Conservation (phyloP, 2,113 vertebrate species). For the Acanthochromis polyacanthus region DNA sequence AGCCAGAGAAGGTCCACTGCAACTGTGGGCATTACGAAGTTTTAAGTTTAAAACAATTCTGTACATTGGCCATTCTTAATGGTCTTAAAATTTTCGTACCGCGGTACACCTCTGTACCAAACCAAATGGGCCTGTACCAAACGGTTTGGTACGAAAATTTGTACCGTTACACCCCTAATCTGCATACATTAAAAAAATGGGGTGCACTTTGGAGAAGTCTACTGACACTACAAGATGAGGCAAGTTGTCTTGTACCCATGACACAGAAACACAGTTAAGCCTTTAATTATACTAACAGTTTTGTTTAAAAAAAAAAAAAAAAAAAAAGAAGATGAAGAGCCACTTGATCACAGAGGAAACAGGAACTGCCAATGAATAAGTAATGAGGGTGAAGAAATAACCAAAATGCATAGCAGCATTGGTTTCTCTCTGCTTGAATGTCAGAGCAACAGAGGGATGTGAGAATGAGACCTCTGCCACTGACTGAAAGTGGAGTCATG, state of each 20-base stretch:
- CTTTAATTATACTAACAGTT: neutral
- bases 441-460: neutral
- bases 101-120: too few species aligned
- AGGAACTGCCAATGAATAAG: neutral
- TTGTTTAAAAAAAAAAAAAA: neutral
- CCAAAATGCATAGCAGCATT: neutral
- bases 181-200: neutral
- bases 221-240: slow-evolving; percentile 9
- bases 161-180: too few species aligned
- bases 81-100: too few species aligned
- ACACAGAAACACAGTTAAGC: neutral
- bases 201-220: neutral
- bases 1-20: too few species aligned
- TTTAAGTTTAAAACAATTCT: too few species aligned
- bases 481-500: neutral
- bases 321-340: neutral
- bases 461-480: neutral
- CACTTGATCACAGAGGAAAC: neutral
- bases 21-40: too few species aligned
- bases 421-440: neutral
- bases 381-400: neutral
- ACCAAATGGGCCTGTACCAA: too few species aligned
- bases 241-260: slow-evolving; percentile 14
- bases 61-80: too few species aligned
- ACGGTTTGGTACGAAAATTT: too few species aligned